These are phyloP conservation scores for Drosophila malerkotliana DNA, from an alignment of 1,140 invertebrate genomes.

Conservation along the genomic window DNA sequence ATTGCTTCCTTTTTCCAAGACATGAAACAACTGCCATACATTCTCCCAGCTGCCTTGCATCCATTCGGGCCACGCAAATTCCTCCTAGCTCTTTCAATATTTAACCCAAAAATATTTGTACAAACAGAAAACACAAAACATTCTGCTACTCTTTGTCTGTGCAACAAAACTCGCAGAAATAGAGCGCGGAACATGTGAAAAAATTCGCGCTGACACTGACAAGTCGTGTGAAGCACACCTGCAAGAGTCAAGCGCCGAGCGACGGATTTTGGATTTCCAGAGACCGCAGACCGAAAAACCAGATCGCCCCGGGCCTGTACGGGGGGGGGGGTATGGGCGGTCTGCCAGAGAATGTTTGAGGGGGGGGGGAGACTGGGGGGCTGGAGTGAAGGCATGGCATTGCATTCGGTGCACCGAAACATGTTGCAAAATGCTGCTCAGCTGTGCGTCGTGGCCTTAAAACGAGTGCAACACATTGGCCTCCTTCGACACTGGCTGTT, in stretches of 20 bases:
- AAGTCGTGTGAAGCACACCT: conserved; percentile 82
- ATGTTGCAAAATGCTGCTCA: conserved; percentile 74
- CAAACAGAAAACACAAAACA: conserved; percentile 27
- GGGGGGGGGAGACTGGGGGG: not conserved
- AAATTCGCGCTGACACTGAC: conserved; percentile 72
- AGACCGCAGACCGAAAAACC: conserved; percentile 53
- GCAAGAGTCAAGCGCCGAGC: conserved; percentile 66
- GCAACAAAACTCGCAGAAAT: conserved; percentile 29
- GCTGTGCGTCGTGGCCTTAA: conserved; percentile 70
- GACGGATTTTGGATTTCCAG: conserved; percentile 48
- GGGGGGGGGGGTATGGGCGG: not conserved
- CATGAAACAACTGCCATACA: not conserved
- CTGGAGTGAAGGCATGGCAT: conserved; percentile 22
- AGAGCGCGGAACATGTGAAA: conserved; percentile 29
- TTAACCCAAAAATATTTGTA: conserved; percentile 40
- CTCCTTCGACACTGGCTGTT: conserved; percentile 26
- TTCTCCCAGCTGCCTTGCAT: conserved; percentile 9
- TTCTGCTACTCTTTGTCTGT: conserved; percentile 32
- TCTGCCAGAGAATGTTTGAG: not conserved
- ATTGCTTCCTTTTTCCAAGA: not conserved
- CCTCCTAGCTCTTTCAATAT: conserved; percentile 36
- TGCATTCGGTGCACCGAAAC: conserved; percentile 41
- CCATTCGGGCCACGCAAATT: conserved; percentile 27
- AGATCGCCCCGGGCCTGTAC: conserved; percentile 18
- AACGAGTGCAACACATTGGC: conserved; percentile 77